Evolutionary conservation across 2,113 vertebrate species (phyloP).

Genomic region (Ellobius talpinus): DNA sequence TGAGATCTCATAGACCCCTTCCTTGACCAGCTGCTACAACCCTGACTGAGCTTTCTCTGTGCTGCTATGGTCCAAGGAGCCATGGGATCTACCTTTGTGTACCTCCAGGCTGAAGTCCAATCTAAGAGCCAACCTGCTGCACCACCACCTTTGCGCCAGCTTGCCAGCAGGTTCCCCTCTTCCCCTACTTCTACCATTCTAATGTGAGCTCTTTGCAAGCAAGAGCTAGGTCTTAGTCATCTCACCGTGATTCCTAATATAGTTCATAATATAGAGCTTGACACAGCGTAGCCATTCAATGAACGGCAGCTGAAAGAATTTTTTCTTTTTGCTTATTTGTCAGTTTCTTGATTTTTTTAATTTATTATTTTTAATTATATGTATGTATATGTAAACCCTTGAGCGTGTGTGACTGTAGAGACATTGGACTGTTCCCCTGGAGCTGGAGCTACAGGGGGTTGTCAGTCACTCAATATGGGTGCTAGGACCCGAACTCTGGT

Average conservation of each 20-base stretch:
- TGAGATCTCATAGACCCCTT: neutral
- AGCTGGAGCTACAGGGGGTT: neutral
- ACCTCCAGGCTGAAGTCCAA: constrained; percentile 21
- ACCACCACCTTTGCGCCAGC: constrained; percentile 5
- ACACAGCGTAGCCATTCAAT: constrained; percentile 31
- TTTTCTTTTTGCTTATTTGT: neutral
- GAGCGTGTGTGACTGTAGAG: neutral
- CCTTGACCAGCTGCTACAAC: constrained; percentile 17
- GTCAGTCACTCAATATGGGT: neutral
- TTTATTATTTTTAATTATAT: neutral
- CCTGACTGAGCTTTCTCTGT: constrained; percentile 26
- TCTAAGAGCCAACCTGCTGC: constrained; percentile 35
- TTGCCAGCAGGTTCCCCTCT: neutral
- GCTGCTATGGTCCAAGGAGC: neutral
- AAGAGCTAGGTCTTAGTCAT: constrained; percentile 35
- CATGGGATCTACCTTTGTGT: neutral
- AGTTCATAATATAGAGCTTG: constrained; percentile 51
- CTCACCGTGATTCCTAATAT: neutral
- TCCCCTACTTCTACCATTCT: constrained; percentile 11
- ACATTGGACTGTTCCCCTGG: neutral
- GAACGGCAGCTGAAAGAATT: constrained; percentile 49
- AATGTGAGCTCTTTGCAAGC: constrained; percentile 47
- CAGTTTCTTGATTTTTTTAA: neutral
- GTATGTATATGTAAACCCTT: neutral
- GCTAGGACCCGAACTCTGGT: neutral